Percentiles rank a stretch among this genome's conserved stretches.
Evolutionary conservation across 2,888 invertebrate species (phyloP).

Genomic region (Sturmia bella): DNA sequence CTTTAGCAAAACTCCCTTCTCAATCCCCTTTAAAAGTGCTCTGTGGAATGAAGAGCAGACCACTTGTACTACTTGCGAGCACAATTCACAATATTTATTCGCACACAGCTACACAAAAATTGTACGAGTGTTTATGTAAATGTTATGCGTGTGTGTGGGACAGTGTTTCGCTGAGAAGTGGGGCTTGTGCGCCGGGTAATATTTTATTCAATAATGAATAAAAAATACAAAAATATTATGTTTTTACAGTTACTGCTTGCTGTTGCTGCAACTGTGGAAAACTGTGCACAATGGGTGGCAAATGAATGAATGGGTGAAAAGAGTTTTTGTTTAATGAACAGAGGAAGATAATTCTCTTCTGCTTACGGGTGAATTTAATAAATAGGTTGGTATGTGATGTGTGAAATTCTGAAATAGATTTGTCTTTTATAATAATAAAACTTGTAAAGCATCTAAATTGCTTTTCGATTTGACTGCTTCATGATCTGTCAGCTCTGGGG

Average conservation of each 20-base stretch:
- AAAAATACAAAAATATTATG: not conserved
- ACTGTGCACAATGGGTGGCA: slow-evolving; percentile 32
- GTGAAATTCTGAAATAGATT: too few relatives aligned
- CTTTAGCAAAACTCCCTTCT: slow-evolving; percentile 1
- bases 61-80: slow-evolving; percentile 59
- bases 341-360: not conserved
- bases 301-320: not conserved
- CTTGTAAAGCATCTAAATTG: too few relatives aligned
- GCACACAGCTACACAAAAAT: not conserved
- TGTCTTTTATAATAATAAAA: too few relatives aligned
- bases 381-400: too few relatives aligned
- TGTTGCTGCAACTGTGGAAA: slow-evolving; percentile 32
- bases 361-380: too few relatives aligned
- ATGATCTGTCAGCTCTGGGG: too few relatives aligned
- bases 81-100: slow-evolving; percentile 20
- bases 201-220: slow-evolving; percentile 7
- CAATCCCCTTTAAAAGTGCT: not conserved
- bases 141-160: not conserved
- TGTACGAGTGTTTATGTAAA: not conserved
- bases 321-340: not conserved
- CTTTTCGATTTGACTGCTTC: too few relatives aligned
- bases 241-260: slow-evolving; percentile 63
- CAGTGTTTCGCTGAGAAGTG: slow-evolving; percentile 34
- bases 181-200: slow-evolving; percentile 37
- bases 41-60: slow-evolving; percentile 41